Evolutionary conservation across 2,113 vertebrate species (phyloP).

Genomic region (Poeciliopsis retropinna): DNA sequence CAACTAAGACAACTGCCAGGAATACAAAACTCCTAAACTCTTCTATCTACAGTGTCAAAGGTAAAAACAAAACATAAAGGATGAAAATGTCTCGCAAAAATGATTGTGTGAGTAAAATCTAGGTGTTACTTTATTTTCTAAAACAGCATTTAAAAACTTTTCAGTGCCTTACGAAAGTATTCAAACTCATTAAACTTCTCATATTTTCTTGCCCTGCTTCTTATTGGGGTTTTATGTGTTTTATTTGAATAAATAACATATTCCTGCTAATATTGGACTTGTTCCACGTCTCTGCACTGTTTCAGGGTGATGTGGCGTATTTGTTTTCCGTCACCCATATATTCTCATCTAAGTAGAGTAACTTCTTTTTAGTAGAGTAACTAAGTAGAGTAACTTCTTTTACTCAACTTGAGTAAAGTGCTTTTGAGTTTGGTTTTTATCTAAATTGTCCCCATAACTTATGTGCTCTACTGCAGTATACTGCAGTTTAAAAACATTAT

Average conservation of each 20-base stretch:
- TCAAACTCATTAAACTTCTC: neutral
- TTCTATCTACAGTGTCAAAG: conserved; percentile 58
- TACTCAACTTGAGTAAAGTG: too few species aligned
- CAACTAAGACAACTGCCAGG: conserved; percentile 17
- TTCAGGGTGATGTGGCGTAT: too few species aligned
- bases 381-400: too few species aligned
- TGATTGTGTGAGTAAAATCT: neutral
- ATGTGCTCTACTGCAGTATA: neutral
- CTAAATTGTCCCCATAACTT: conserved; percentile 4
- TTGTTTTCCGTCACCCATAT: too few species aligned
- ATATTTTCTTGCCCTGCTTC: neutral
- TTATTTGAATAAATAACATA: neutral
- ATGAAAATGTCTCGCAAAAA: neutral
- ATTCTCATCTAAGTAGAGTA: too few species aligned
- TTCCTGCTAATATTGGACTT: neutral
- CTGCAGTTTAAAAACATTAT: too few species aligned
- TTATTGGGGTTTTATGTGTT: neutral
- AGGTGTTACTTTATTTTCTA: neutral
- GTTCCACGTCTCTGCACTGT: neutral
- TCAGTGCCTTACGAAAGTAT: neutral
- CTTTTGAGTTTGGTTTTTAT: conserved; percentile 21
- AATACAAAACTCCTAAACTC: conserved; percentile 36
- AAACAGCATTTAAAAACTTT: neutral
- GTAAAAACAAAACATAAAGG: conserved; percentile 39
- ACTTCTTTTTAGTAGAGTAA: too few species aligned